These are phyloP conservation scores for Trichogramma dendrolimi DNA, from an alignment of 2,888 invertebrate species.

Conservation along the genomic window DNA sequence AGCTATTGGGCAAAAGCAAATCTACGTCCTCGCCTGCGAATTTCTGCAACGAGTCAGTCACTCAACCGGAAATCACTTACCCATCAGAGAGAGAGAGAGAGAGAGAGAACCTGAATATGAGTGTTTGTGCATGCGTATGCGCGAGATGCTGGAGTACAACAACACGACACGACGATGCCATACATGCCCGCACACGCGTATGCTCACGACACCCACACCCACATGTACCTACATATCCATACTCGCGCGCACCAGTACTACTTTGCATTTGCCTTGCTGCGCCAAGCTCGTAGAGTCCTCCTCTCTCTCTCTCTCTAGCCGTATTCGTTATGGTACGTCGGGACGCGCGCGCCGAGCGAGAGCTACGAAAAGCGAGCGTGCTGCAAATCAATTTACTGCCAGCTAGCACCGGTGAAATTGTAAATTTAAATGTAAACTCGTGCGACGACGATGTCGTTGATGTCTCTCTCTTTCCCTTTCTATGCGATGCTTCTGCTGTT, in stretches of 20 bases:
- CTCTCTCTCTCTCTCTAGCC: no score
- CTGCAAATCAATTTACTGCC: slow-evolving; percentile 41
- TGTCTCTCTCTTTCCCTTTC: background rate
- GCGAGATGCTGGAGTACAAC: no score
- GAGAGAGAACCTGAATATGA: no score
- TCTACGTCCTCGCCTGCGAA: slow-evolving; percentile 8
- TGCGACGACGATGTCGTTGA: slow-evolving; percentile 20
- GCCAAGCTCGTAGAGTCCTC: no score
- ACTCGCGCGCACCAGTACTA: no score
- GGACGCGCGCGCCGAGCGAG: slow-evolving; percentile 19
- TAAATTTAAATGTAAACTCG: slow-evolving; percentile 43
- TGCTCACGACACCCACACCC: no score
- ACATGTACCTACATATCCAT: no score
- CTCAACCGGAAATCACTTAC: slow-evolving; percentile 46
- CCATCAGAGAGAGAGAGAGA: background rate
- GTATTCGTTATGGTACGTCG: background rate
- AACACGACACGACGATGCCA: no score
- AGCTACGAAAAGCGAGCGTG: slow-evolving; percentile 16
- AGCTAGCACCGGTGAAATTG: slow-evolving; percentile 34
- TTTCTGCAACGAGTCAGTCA: slow-evolving; percentile 37
- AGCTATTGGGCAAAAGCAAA: no score
- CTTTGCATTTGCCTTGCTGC: no score
- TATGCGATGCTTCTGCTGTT: background rate
- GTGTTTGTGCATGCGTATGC: no score
- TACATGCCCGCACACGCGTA: no score